phyloP scores from a whole-genome alignment of 2,797 vertebrate species.

The Characodon lateralis region DNA sequence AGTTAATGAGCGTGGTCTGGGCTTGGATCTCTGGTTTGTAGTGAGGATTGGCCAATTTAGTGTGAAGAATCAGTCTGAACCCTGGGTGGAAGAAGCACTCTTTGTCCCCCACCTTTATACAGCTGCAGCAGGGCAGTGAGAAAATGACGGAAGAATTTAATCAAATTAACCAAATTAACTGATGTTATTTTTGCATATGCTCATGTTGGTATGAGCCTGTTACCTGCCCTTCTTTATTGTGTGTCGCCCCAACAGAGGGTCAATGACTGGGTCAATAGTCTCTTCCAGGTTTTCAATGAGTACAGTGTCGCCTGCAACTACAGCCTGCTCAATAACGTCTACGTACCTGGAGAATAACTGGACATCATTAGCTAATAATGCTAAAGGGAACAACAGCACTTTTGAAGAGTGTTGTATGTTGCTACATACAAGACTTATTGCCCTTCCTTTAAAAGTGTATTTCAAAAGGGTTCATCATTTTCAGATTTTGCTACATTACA shows the following conservation, averaged over 20 bases:
- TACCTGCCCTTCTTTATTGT: conserved; percentile 86
- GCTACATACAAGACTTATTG: neutral
- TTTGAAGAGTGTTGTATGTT: neutral
- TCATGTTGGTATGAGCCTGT: conserved; percentile 3
- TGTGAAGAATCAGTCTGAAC: conserved; percentile 83
- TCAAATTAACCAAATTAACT: neutral
- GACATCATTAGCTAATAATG: neutral
- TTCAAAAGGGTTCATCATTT: neutral
- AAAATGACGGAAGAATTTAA: too few relatives aligned
- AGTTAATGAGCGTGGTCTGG: conserved; percentile 81
- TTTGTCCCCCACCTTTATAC: conserved; percentile 85
- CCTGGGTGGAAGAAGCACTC: conserved; percentile 78
- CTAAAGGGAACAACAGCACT: neutral
- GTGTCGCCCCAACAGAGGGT: conserved; percentile 80
- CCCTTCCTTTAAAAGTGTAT: neutral
- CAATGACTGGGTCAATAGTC: conserved; percentile 81
- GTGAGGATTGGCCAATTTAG: conserved; percentile 81
- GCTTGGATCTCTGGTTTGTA: conserved; percentile 84
- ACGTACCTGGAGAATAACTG: conserved; percentile 69
- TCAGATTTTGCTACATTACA: neutral
- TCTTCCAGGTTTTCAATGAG: conserved; percentile 85
- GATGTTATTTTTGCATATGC: neutral
- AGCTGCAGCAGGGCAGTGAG: conserved; percentile 59
- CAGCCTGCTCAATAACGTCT: conserved; percentile 82
- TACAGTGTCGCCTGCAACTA: conserved; percentile 79